Evolutionary conservation across 2,888 invertebrate genomes (phyloP).

Genomic region (Aricia artaxerxes): DNA sequence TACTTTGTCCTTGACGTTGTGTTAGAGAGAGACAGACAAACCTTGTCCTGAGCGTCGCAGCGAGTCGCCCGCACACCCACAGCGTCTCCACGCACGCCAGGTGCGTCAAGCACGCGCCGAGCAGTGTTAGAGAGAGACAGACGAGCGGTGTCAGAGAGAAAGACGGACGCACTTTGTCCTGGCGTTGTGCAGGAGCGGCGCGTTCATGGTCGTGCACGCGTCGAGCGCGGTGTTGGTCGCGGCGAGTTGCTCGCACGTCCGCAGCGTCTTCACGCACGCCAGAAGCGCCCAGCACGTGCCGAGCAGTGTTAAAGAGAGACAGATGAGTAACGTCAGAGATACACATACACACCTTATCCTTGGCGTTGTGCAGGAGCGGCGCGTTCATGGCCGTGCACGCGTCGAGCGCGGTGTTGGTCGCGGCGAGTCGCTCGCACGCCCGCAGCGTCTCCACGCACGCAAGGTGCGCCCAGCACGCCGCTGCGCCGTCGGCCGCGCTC

Average conservation of each 20-base stretch:
- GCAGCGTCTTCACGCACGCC: conserved; percentile 92
- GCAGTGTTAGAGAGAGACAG: not conserved
- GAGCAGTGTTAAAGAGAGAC: not conserved
- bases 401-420: conserved; percentile 88
- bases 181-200: conserved; percentile 93
- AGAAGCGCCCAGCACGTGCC: conserved; percentile 93
- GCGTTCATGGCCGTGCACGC: conserved; percentile 82
- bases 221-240: conserved; percentile 88
- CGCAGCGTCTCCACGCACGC: conserved; percentile 94
- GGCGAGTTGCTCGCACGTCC: conserved; percentile 85
- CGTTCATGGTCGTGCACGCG: conserved; percentile 80
- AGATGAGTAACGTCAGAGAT: not conserved
- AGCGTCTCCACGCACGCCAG: conserved; percentile 94
- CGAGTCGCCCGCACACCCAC: conserved; percentile 86
- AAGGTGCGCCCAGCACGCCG: conserved; percentile 95
- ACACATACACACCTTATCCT: conserved; percentile 84
- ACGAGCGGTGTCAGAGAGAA: not conserved
- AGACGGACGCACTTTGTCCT: conserved; percentile 83
- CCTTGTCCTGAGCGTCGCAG: conserved; percentile 76
- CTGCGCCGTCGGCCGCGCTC: conserved; percentile 88
- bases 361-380: conserved; percentile 92
- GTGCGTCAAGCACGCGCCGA: conserved; percentile 84
- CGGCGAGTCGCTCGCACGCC: conserved; percentile 85
- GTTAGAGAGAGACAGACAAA: conserved; percentile 80
- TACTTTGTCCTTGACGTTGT: conserved; percentile 90